Conservation (phyloP, 2,113 vertebrate species). For the Mobula hypostoma region DNA sequence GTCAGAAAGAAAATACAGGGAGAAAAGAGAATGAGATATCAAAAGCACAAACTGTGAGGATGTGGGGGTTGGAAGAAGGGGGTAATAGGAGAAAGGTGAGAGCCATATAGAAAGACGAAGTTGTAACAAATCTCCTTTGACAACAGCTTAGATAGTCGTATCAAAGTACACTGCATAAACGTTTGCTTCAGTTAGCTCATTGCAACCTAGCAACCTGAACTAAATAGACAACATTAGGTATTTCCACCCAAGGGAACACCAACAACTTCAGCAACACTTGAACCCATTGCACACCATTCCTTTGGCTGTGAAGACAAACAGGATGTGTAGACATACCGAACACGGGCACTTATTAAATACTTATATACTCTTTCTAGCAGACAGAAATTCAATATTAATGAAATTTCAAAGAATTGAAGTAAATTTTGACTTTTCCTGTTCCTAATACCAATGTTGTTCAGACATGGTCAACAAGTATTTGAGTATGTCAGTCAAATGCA, state of each 20-base stretch:
- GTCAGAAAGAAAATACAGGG: background rate
- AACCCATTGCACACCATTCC: background rate
- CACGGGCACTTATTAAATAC: background rate
- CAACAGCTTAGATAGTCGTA: background rate
- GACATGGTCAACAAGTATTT: background rate
- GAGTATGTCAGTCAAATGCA: background rate
- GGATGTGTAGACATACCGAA: background rate
- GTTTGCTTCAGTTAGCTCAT: background rate
- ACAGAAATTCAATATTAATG: background rate
- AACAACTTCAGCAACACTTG: background rate
- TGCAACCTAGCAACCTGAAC: background rate
- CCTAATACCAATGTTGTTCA: background rate
- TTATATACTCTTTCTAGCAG: background rate
- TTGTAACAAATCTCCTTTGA: background rate
- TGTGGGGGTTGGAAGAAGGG: too few species aligned
- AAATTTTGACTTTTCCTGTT: background rate
- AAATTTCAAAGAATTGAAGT: background rate
- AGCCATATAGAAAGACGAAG: too few species aligned
- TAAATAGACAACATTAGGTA: background rate
- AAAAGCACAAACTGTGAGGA: too few species aligned
- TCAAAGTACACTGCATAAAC: background rate
- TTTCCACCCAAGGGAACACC: background rate
- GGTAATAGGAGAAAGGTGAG: background rate
- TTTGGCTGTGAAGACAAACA: background rate
- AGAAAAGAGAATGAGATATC: background rate